Evolutionary conservation across 2,113 vertebrate species (phyloP), one percentile per base, ranked within the genome.

Genomic region (Percina caprodes): DNA sequence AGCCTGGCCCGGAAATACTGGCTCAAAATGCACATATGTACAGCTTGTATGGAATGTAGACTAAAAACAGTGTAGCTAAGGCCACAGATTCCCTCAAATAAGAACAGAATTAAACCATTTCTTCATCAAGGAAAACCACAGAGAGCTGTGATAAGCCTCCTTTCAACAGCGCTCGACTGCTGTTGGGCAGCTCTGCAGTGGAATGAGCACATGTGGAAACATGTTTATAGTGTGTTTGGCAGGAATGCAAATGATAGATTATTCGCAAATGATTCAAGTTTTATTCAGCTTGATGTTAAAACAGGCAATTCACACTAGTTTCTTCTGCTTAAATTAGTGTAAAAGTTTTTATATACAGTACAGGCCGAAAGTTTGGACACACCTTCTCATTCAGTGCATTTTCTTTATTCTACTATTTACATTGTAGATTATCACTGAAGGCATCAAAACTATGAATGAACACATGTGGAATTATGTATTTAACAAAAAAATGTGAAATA

Each of bases 171-270:
- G 30, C 60, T 70, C 18, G 30, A 92, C 86, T 91, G 89, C 77
- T 82, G 87, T 85, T 92, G 86, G 89, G 86, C 85, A 93, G 83
- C 81, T 54, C 72, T 8, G 45, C 78, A 6, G 3, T 86, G 90
- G 91, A 92, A 90, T 91, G 84, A 91, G 84, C 76, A 73, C 93
- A 90, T 89, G 94, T 88, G 84, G 89, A 84, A 91, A 94, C 93
- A 87, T 86, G 92, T 91, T 93, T 91, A 86, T 76, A 66, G 77
- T 68, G 78, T 58, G 55, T 84, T 86, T 87, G 86, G 89, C 78
- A 76, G 86, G 83, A 92, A 85, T 77, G 79, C 69, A 88, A 90
- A 89, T 85, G 86, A 89, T 89, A 92, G 76, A 86, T 86, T 72
- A 93, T 90, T 87, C 16, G 35, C 69, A 79, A 91, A 91, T 92